Conservation (phyloP, 2,113 vertebrate species). For the Chrysemys picta region DNA sequence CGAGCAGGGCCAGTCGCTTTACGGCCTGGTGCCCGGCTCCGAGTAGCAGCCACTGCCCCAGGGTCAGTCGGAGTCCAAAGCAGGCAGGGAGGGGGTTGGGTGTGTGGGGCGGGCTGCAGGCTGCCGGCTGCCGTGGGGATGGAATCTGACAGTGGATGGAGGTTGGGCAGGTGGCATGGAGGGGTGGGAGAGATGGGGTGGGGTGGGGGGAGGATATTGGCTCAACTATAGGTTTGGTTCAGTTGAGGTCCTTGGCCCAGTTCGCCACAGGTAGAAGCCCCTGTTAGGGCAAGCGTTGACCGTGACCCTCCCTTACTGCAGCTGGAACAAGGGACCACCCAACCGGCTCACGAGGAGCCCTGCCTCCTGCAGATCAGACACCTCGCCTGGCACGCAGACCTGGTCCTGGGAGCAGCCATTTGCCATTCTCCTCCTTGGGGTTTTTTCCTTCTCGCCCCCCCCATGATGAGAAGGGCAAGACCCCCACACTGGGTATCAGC, state of each 20-base stretch:
- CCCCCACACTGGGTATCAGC: not conserved
- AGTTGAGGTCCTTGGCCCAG: not conserved
- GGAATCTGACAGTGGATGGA: not conserved
- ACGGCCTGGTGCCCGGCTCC: not conserved
- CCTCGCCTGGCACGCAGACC: not conserved
- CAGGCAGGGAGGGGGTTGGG: no score
- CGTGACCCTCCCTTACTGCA: not conserved
- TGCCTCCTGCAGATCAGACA: no score
- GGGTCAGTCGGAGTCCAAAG: no score
- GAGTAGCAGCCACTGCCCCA: not conserved
- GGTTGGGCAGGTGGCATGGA: not conserved
- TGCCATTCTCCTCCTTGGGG: not conserved
- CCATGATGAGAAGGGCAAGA: not conserved
- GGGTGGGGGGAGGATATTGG: not conserved
- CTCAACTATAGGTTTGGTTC: not conserved
- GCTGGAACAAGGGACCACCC: not conserved
- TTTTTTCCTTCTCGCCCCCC: not conserved
- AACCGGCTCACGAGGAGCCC: not conserved
- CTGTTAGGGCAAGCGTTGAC: not conserved
- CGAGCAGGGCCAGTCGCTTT: not conserved
- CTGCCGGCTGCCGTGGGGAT: not conserved
- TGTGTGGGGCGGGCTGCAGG: not conserved
- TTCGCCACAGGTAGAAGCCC: not conserved
- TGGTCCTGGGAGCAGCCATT: not conserved
- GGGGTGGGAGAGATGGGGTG: not conserved